Evolutionary conservation across 2,113 vertebrate species (phyloP), one percentile per base, ranked within the genome.

Genomic region (Todiramphus saurophagus): DNA sequence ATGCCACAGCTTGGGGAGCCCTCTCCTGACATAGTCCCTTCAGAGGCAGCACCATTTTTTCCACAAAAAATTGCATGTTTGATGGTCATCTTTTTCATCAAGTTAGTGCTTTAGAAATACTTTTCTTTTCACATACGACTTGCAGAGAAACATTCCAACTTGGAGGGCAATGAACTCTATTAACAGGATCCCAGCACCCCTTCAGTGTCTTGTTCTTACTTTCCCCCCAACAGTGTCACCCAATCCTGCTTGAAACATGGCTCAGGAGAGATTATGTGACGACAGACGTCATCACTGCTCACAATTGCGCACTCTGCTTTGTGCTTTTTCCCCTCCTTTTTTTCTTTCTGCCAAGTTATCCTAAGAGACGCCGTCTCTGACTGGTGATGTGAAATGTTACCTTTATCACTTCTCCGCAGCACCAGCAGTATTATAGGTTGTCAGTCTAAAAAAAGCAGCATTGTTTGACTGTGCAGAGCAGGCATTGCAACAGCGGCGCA

Each of bases 401-500:
- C 92, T 94, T 83, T 83, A 87, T 94, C 86, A 21, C 90, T 86
- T 83, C 90, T 91, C 69, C 93, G 53, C 89, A 50, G 87, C 83
- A 92, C 90, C 89, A 56, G 86, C 83, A 28, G 69, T 64, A 72
- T 76, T 80, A 68, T n/a, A 88, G 95, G 86, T 30, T 95, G 94
- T 87, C 90, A 67, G 93, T 89, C 96, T 97, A 92, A 96, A 97
- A 97, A 95, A 94, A 97, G 97, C 96, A 94, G 74, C 96, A 50
- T 91, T 84, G 89, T 89, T 89, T 92, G 85, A 76, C 20, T 68
- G 41, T 3, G 14, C 80, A 37, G 88, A 90, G 80, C 85, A 48
- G 84, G 63, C 72, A 2, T 62, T 43, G 83, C 53, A 24, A 7
- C n/a, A 3, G 80, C 74, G 28, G 62, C 13, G 3, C 67, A 8